Evolutionary conservation across 2,888 invertebrate species (phyloP).

Genomic region (Hedya salicella): DNA sequence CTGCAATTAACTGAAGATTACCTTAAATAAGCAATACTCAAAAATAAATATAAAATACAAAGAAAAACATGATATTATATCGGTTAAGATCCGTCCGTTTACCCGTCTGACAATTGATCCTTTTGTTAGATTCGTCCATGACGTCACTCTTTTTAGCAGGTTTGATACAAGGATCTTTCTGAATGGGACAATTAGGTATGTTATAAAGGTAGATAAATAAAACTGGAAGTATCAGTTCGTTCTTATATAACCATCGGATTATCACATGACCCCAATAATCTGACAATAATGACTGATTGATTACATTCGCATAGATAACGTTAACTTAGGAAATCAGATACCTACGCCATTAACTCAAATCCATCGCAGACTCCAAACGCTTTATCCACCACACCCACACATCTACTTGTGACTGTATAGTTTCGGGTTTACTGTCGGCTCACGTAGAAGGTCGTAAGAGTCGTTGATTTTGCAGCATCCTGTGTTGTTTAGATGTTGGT

Average conservation of each 20-base stretch:
- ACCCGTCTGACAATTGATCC: too few relatives aligned
- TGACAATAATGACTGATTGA: slow-evolving; percentile 11
- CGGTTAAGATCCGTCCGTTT: too few relatives aligned
- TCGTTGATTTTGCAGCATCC: background rate
- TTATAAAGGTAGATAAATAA: too few relatives aligned
- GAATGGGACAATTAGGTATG: too few relatives aligned
- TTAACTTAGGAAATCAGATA: slow-evolving; percentile 4
- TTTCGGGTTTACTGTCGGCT: background rate
- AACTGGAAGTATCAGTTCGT: too few relatives aligned
- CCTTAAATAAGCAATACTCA: too few relatives aligned
- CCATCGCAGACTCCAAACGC: background rate
- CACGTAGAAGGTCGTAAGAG: background rate
- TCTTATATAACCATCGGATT: background rate
- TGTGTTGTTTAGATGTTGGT: background rate
- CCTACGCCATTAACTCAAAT: background rate
- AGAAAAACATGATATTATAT: too few relatives aligned
- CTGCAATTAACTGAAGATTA: too few relatives aligned
- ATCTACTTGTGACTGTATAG: background rate
- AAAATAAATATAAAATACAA: too few relatives aligned
- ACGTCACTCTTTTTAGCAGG: too few relatives aligned
- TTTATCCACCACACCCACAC: background rate
- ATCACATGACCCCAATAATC: background rate
- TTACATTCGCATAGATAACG: slow-evolving; percentile 10
- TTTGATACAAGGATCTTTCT: too few relatives aligned
- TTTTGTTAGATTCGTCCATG: too few relatives aligned